Evolutionary conservation across 2,888 invertebrate genomes (phyloP).

Genomic region (Hetaerina titia): DNA sequence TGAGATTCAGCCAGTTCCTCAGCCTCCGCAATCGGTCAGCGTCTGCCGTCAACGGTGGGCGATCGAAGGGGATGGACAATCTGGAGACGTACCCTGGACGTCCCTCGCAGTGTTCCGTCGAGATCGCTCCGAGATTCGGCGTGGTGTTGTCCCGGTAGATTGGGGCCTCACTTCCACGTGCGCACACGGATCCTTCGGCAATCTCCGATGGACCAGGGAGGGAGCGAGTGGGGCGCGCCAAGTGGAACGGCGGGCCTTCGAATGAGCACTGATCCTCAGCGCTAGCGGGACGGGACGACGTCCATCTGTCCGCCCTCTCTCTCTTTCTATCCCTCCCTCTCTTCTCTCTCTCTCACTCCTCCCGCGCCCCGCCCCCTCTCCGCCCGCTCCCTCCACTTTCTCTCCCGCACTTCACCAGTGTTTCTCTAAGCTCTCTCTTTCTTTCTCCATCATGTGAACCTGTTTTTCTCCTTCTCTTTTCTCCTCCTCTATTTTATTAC

Average conservation of each 20-base stretch:
- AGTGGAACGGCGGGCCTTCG: constrained; percentile 58
- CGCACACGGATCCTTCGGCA: neutral
- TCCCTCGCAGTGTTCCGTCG: neutral
- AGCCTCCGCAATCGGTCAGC: neutral
- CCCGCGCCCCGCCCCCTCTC: neutral
- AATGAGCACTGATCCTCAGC: constrained; percentile 25
- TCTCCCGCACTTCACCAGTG: neutral
- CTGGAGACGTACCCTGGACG: neutral
- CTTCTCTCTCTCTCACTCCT: neutral
- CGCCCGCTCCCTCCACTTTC: constrained; percentile 19
- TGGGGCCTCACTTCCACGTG: neutral
- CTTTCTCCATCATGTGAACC: constrained; percentile 1
- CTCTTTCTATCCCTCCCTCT: neutral
- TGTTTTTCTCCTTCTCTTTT: neutral
- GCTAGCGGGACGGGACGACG: neutral
- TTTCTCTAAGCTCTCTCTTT: neutral
- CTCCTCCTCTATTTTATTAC: neutral
- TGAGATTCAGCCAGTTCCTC: neutral
- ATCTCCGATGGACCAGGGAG: constrained; percentile 23
- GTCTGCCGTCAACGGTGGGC: neutral
- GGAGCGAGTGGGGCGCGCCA: constrained; percentile 28
- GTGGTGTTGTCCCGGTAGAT: neutral
- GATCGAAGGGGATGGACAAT: neutral
- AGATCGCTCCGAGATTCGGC: too few species aligned
- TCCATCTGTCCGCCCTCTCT: neutral